phyloP scores from a whole-genome alignment of 2,797 vertebrate genomes.

The Philypnodon macrostomus region DNA sequence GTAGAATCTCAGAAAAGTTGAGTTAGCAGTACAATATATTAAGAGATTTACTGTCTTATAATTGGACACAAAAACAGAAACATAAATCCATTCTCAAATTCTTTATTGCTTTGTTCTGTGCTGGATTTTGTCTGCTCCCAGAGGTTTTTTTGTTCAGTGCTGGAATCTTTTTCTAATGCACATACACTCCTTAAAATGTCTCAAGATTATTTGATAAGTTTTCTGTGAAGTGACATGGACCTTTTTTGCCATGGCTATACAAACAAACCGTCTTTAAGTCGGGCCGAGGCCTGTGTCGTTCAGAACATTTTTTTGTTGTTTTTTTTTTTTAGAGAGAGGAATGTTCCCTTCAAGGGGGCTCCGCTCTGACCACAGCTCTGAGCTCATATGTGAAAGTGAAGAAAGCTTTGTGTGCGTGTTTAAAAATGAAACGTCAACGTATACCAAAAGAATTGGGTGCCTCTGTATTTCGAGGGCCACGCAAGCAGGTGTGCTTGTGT shows the following conservation, averaged over 20 bases:
- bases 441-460: slow-evolving; percentile 38
- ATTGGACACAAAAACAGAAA: too few species aligned
- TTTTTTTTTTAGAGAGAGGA: slow-evolving; percentile 59
- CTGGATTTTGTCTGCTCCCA: slow-evolving; percentile 3
- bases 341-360: slow-evolving; percentile 59
- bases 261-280: slow-evolving; percentile 65
- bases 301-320: slow-evolving; percentile 47
- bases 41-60: too few species aligned
- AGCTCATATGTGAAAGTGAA: slow-evolving; percentile 37
- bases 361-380: slow-evolving; percentile 25
- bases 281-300: slow-evolving; percentile 42
- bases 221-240: slow-evolving; percentile 44
- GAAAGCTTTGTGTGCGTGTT: slow-evolving; percentile 48
- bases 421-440: slow-evolving; percentile 58
- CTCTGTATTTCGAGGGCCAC: too few species aligned
- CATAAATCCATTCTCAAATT: too few species aligned
- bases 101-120: slow-evolving; percentile 23
- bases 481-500: slow-evolving; percentile 42
- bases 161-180: slow-evolving; percentile 5
- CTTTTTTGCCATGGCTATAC: slow-evolving; percentile 27
- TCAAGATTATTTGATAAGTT: slow-evolving; percentile 40
- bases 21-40: too few species aligned
- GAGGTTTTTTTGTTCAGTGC: slow-evolving; percentile 18
- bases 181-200: slow-evolving; percentile 16
- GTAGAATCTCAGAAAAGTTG: too few species aligned